phyloP scores from a whole-genome alignment of 2,888 invertebrate species.

The Bombylius major region DNA sequence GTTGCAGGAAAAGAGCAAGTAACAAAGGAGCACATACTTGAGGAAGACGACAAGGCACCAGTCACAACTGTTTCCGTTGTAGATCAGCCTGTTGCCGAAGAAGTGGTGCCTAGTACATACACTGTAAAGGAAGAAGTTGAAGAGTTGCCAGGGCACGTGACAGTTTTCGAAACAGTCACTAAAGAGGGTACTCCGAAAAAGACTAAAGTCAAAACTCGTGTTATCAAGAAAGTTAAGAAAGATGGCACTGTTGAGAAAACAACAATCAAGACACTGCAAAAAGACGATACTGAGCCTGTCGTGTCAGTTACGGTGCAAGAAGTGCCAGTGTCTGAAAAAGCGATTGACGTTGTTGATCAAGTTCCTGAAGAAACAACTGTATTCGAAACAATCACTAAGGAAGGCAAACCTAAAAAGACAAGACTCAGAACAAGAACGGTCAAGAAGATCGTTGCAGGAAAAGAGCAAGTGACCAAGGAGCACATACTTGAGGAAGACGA shows the following conservation, averaged over 20 bases:
- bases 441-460: slow-evolving; percentile 22
- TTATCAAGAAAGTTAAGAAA: slow-evolving; percentile 27
- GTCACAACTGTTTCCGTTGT: slow-evolving; percentile 27
- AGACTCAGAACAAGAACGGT: slow-evolving; percentile 21
- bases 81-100: slow-evolving; percentile 20
- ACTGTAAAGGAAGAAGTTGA: slow-evolving; percentile 6
- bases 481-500: slow-evolving; percentile 31
- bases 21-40: slow-evolving; percentile 32
- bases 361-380: slow-evolving; percentile 20
- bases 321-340: slow-evolving; percentile 10
- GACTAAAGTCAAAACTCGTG: slow-evolving; percentile 26
- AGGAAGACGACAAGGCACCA: slow-evolving; percentile 29
- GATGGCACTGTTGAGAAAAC: slow-evolving; percentile 28
- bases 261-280: slow-evolving; percentile 23
- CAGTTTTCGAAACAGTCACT: slow-evolving; percentile 30
- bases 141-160: slow-evolving; percentile 17
- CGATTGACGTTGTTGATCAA: slow-evolving; percentile 22
- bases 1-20: slow-evolving; percentile 24
- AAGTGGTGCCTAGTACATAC: slow-evolving; percentile 3
- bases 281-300: slow-evolving; percentile 23
- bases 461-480: slow-evolving; percentile 35
- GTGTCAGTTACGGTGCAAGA: slow-evolving; percentile 27
- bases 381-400: slow-evolving; percentile 20
- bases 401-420: slow-evolving; percentile 21
- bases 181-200: slow-evolving; percentile 16